These are phyloP conservation scores for Dorcus hopei DNA, from an alignment of 2,888 invertebrate species.

Conservation along the genomic window DNA sequence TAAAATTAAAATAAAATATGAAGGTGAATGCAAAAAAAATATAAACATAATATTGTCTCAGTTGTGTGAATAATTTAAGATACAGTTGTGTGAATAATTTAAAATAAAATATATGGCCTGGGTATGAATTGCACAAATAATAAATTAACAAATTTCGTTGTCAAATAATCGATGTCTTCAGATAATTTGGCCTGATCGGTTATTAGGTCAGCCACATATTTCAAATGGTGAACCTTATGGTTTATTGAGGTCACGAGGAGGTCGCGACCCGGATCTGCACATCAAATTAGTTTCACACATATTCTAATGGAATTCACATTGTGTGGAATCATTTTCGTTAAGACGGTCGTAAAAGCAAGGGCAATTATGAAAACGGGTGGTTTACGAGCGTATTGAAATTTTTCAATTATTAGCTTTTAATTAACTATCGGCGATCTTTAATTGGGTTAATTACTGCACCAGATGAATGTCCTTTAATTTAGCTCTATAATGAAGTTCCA, in stretches of 20 bases:
- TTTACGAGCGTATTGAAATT: too few relatives aligned
- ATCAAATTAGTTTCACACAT: slow-evolving; percentile 28
- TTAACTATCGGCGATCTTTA: neutral
- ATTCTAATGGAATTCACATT: slow-evolving; percentile 18
- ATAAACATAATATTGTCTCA: too few relatives aligned
- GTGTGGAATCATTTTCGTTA: slow-evolving; percentile 1
- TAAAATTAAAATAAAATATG: too few relatives aligned
- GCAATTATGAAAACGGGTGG: neutral
- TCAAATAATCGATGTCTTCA: neutral
- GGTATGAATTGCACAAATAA: neutral
- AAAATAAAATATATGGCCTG: neutral
- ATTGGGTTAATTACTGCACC: slow-evolving; percentile 2
- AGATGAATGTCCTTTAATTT: slow-evolving; percentile 1
- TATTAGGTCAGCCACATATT: slow-evolving; percentile 35
- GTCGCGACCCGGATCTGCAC: slow-evolving; percentile 35
- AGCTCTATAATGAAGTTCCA: neutral
- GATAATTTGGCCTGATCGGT: slow-evolving; percentile 17
- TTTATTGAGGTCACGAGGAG: slow-evolving; percentile 37
- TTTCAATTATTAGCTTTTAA: neutral
- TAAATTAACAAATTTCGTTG: neutral
- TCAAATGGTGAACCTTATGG: slow-evolving; percentile 38
- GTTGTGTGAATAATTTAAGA: neutral
- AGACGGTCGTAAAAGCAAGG: slow-evolving; percentile 1
- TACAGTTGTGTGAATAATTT: neutral
- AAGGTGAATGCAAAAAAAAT: too few relatives aligned